These are phyloP conservation scores for Marmota monax DNA, from an alignment of 2,113 vertebrate genomes.

Conservation along the genomic window DNA sequence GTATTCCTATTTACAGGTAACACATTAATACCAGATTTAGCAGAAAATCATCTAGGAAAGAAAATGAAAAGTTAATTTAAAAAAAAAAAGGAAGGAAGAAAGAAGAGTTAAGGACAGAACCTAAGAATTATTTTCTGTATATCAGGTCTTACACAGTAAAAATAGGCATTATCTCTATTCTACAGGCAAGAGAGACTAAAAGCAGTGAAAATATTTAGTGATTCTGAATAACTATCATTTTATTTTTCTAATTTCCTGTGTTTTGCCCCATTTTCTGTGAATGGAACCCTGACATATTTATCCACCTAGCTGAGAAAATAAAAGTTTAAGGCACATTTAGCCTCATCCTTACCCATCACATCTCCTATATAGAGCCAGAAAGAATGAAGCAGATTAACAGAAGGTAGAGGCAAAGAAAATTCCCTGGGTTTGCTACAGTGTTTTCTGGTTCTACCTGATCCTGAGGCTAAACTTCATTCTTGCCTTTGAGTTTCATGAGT, in stretches of 20 bases:
- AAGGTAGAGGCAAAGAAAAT: neutral
- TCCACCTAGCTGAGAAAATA: neutral
- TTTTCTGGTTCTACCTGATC: neutral
- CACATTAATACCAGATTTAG: neutral
- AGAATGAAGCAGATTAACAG: neutral
- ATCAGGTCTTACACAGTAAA: neutral
- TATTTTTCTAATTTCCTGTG: neutral
- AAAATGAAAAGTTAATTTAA: neutral
- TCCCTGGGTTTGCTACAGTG: neutral
- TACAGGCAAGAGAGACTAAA: neutral
- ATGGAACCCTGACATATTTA: neutral
- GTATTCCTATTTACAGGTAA: neutral
- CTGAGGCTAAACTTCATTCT: neutral
- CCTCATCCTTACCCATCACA: neutral
- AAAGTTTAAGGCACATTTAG: neutral
- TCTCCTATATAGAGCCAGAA: neutral
- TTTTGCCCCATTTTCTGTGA: conserved; percentile 6
- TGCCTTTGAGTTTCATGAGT: neutral
- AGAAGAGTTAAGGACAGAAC: neutral
- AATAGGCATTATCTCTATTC: neutral
- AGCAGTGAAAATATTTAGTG: neutral
- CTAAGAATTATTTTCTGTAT: neutral
- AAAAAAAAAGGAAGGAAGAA: neutral
- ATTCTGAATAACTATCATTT: neutral
- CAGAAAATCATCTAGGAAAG: neutral